Evolutionary conservation across 37 sponge, comb jelly and placozoan species (phyloP), one percentile per base, ranked within the genome.

Genomic region (Mnemiopsis leidyi): DNA sequence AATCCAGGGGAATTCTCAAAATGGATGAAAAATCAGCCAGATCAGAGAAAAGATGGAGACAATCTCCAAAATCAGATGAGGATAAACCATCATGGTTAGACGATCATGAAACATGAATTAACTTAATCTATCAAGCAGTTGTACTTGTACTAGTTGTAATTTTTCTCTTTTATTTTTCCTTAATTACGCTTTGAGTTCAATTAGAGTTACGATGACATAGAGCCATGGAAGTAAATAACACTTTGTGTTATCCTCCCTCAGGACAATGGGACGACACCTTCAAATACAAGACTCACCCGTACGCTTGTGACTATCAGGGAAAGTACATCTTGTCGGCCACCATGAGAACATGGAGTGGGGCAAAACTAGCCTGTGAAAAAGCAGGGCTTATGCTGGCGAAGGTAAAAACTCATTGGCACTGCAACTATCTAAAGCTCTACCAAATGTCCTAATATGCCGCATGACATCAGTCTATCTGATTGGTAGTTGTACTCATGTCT

Each of bases 31-130:
- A 18, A 18, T 7, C 26, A 29, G 75, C 75, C 75, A 23, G 75
- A 71, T 28, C 75, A 71, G 75, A 71, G 75, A 25, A 20, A 40
- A 61, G 61, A 40, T n/a, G 90, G 90, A n/a, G 90, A 36, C 29
- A 85, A 85, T 61, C 61, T 40, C 48, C 90, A 85, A 61, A 85
- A 85, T 25, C 90, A 85, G 29, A 85, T 85, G 90, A 85, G 90
- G 23, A 85, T 85, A 39, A 85, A 39, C 48, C 90, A 85, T 33
- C 24, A 33, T 39, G 90, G 90, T 48, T n/a, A n/a, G n/a, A n/a
- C n/a, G n/a, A n/a, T n/a, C n/a, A n/a, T n/a, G n/a, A n/a, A n/a
- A n/a, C n/a, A n/a, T n/a, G n/a, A n/a, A n/a, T n/a, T n/a, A n/a
- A n/a, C n/a, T n/a, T n/a, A n/a, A n/a, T n/a, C n/a, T n/a, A n/a